A percentile compares a stretch with the other conserved stretches of the same genome.
Conservation (phyloP, 2,113 vertebrate species). For the Eonycteris spelaea region DNA sequence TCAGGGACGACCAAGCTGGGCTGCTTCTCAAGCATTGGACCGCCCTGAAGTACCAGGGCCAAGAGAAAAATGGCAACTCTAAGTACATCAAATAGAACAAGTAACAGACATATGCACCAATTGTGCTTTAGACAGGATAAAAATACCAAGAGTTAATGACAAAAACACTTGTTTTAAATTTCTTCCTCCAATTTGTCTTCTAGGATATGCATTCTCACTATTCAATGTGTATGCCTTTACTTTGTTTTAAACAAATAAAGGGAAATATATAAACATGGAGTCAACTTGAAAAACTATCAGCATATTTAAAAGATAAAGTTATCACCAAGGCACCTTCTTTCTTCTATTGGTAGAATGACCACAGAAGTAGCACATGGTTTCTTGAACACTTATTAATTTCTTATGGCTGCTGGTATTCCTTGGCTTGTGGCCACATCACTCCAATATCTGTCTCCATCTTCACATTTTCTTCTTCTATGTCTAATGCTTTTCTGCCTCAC, state of each 20-base stretch:
- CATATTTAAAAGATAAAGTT: background rate
- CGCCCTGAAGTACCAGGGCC: background rate
- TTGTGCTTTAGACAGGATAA: background rate
- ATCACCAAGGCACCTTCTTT: background rate
- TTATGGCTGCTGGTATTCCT: background rate
- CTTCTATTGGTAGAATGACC: background rate
- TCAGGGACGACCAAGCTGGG: fast-evolving
- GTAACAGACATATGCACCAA: background rate
- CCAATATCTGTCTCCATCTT: background rate
- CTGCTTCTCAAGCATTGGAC: background rate
- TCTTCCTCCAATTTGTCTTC: background rate
- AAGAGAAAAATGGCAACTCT: background rate
- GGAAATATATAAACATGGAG: background rate
- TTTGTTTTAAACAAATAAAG: background rate
- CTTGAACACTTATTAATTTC: background rate
- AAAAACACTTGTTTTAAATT: background rate
- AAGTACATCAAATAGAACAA: background rate
- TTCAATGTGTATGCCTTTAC: background rate
- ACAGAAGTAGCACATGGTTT: background rate
- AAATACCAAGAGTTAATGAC: background rate
- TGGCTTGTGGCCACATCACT: background rate
- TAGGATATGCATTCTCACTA: background rate
- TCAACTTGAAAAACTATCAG: background rate
- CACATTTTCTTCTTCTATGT: background rate
- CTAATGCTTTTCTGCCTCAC: background rate